Percentiles rank a stretch among this genome's conserved stretches.
Conservation (phyloP, 2,888 invertebrate genomes). For the Carcina quercana region DNA sequence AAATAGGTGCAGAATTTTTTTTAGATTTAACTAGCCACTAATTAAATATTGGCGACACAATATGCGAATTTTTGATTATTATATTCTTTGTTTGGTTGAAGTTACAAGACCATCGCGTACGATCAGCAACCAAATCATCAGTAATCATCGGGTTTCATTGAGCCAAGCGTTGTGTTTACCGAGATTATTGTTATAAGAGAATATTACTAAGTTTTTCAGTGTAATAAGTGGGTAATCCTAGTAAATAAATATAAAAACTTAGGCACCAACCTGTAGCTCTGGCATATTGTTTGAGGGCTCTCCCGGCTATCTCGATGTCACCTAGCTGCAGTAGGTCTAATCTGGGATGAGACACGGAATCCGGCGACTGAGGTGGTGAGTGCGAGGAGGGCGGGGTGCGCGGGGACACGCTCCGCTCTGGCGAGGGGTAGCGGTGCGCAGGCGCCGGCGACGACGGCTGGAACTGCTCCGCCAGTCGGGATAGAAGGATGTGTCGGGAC, state of each 20-base stretch:
- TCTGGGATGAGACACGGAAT: slow-evolving; percentile 42
- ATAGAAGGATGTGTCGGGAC: slow-evolving; percentile 64
- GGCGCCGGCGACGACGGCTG: slow-evolving; percentile 50
- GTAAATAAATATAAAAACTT: too few species aligned
- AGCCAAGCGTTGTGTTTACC: too few species aligned
- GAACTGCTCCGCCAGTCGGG: slow-evolving; percentile 65
- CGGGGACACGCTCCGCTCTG: slow-evolving; percentile 56
- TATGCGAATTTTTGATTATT: too few species aligned
- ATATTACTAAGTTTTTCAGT: too few species aligned
- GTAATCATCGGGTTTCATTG: too few species aligned
- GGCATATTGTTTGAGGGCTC: slow-evolving; percentile 66
- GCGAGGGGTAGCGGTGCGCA: slow-evolving; percentile 53
- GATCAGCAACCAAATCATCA: too few species aligned
- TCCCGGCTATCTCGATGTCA: slow-evolving; percentile 62
- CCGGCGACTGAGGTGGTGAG: slow-evolving; percentile 52
- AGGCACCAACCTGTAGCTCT: slow-evolving; percentile 53
- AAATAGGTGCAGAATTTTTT: too few species aligned
- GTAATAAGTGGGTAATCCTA: background rate
- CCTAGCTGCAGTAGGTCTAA: slow-evolving; percentile 55
- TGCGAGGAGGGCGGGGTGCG: slow-evolving; percentile 42
- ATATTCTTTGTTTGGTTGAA: too few species aligned
- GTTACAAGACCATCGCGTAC: too few species aligned
- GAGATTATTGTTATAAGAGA: too few species aligned
- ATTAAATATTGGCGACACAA: too few species aligned
- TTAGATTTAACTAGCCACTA: too few species aligned